A percentile compares a stretch with the other conserved stretches of the same genome.
phyloP scores from a whole-genome alignment of 2,797 vertebrate genomes.

The Mergus octosetaceus region DNA sequence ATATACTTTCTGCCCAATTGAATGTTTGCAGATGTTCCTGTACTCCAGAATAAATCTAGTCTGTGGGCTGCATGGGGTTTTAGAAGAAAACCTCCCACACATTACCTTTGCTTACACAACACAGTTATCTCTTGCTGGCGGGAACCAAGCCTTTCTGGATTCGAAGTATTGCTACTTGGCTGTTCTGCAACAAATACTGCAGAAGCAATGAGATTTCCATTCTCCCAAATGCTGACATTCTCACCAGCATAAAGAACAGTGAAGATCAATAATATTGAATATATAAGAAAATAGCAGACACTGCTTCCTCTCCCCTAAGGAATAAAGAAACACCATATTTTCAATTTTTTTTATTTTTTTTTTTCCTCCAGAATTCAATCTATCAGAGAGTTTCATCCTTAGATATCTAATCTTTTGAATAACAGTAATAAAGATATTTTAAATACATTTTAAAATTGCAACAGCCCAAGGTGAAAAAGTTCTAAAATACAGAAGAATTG shows the following conservation, averaged over 20 bases:
- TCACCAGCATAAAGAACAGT: background rate
- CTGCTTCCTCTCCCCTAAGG: background rate
- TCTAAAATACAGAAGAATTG: background rate
- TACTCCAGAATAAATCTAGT: background rate
- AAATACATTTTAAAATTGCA: background rate
- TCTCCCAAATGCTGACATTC: background rate
- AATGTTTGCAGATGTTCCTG: background rate
- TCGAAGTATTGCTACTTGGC: background rate
- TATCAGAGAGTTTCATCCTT: background rate
- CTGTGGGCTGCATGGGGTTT: background rate
- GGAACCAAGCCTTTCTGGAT: background rate
- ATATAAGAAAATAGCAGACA: background rate
- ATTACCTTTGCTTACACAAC: background rate
- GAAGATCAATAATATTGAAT: background rate
- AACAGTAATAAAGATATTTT: background rate
- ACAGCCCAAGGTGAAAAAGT: background rate
- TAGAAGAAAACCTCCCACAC: background rate
- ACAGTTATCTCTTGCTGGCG: background rate
- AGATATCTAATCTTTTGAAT: background rate
- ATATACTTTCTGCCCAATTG: background rate
- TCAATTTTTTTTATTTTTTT: background rate
- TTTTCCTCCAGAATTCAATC: background rate
- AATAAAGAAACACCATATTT: background rate
- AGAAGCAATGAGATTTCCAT: background rate
- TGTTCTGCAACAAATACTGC: background rate